Base-by-base conservation (phyloP, 1,140 invertebrate genomes). In the Pinna nobilis region DNA sequence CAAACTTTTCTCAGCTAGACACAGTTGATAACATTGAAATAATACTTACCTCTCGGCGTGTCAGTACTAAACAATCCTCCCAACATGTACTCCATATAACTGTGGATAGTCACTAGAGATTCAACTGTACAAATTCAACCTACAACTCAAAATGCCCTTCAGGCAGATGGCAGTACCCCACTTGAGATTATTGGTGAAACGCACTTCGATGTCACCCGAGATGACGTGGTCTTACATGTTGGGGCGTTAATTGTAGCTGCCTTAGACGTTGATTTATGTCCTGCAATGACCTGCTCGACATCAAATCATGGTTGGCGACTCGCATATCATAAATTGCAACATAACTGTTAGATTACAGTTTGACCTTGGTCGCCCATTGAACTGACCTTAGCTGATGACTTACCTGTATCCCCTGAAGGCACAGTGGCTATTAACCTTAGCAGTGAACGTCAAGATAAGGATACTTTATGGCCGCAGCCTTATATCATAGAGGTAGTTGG, bases 221-320 rank as follows among this genome's bases (percentile, higher is more conserved):
- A 63, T 11, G 15, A 55, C 3, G 28, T 49, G 2, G 41, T 30
- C 0, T 61, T 76, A 20, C 37, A 49, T 7, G 20, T 77, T 20
- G 66, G 74, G 6, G 77, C 49, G 3, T 55, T 81, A 1, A 70
- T 77, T 25, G 70, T 79, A 59, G 69, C 30, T 39, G 74, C 23
- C 55, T 78, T 3, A n/a, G 70, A 79, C 55, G 71, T 76, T 0
- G 70, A 81, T n/a, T 39, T 77, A 37, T 77, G 3, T 60, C 70
- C 18, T 47, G 67, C 20, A 68, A 35, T 23, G 44, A 23, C 63
- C 55, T n/a, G 33, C 63, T 20, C 39, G 33, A 32, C 41, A 59
- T 15, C 15, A 57, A 51, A 67, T 66, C n/a, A 55, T 44, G 23
- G 57, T 73, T 32, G 28, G 50, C 9, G 23, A 73, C 15, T 18